These are phyloP conservation scores for Dioctria linearis DNA, from an alignment of 2,888 invertebrate genomes.

Conservation along the genomic window DNA sequence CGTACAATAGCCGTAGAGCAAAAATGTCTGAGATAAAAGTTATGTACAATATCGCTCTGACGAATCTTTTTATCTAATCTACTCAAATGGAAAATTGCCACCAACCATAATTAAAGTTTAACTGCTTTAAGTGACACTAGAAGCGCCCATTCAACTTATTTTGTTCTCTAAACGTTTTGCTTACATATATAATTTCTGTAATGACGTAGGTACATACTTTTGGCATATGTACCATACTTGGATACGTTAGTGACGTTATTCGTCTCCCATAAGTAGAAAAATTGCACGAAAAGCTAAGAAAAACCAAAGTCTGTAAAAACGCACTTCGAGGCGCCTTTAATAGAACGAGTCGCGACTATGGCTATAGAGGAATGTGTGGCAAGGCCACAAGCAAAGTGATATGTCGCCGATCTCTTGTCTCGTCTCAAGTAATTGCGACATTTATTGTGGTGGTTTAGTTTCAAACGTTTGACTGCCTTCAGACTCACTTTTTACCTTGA, in stretches of 20 bases:
- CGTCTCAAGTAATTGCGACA: slow-evolving; percentile 18
- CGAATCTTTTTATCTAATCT: slow-evolving; percentile 30
- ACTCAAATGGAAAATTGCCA: slow-evolving; percentile 41
- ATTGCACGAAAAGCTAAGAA: not conserved
- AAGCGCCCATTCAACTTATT: not conserved
- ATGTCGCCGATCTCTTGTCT: slow-evolving; percentile 4
- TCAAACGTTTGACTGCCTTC: not conserved
- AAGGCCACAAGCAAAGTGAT: slow-evolving; percentile 35
- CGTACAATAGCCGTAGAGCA: not conserved
- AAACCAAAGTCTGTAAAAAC: slow-evolving; percentile 27
- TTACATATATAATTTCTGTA: too few relatives aligned
- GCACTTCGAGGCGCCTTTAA: slow-evolving; percentile 16
- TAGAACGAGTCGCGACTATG: not conserved
- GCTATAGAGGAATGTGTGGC: slow-evolving; percentile 40
- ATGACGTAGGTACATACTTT: too few relatives aligned
- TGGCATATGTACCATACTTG: too few relatives aligned
- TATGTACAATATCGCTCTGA: slow-evolving; percentile 18
- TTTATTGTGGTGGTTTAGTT: slow-evolving; percentile 8
- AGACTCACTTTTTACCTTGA: not conserved
- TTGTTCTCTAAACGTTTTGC: not conserved
- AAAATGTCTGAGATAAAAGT: slow-evolving; percentile 14
- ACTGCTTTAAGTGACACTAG: slow-evolving; percentile 7
- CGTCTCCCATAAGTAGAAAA: slow-evolving; percentile 29
- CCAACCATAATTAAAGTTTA: slow-evolving; percentile 29
- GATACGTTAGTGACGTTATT: not conserved